Evolutionary conservation across 2,888 invertebrate species (phyloP).

Genomic region (Acleris emargana): DNA sequence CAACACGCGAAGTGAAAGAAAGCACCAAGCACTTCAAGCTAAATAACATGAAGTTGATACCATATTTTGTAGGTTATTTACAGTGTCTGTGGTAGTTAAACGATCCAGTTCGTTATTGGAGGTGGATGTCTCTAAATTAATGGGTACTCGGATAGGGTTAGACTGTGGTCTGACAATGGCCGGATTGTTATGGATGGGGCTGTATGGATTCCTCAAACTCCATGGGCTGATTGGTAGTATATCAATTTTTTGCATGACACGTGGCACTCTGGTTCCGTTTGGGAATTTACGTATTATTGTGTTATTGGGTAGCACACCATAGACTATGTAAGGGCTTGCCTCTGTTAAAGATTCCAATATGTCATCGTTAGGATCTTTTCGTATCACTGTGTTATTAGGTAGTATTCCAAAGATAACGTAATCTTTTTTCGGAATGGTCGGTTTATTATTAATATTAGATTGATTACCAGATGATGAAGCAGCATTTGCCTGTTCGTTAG

Average conservation of each 20-base stretch:
- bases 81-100: conserved; percentile 81
- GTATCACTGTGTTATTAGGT: conserved; percentile 90
- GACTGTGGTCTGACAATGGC: conserved; percentile 82
- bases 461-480: conserved; percentile 52
- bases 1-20: conserved; percentile 56
- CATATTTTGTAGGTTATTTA: conserved; percentile 82
- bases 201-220: conserved; percentile 84
- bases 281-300: conserved; percentile 91
- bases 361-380: conserved; percentile 88
- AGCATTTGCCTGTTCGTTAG: conserved; percentile 47
- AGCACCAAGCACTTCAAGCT: conserved; percentile 78
- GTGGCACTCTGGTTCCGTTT: conserved; percentile 91
- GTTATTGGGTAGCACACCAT: conserved; percentile 90
- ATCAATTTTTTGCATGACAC: conserved; percentile 84
- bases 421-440: conserved; percentile 84
- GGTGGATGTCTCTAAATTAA: conserved; percentile 85
- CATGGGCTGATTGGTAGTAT: conserved; percentile 84
- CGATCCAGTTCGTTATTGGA: conserved; percentile 83
- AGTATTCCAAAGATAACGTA: conserved; percentile 90
- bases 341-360: conserved; percentile 86
- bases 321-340: conserved; percentile 88
- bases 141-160: conserved; percentile 86
- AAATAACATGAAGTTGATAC: conserved; percentile 81
- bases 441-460: conserved; percentile 51
- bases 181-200: conserved; percentile 84